Evolutionary conservation across 2,888 invertebrate species (phyloP).

Genomic region (Drosophila imparisetae): DNA sequence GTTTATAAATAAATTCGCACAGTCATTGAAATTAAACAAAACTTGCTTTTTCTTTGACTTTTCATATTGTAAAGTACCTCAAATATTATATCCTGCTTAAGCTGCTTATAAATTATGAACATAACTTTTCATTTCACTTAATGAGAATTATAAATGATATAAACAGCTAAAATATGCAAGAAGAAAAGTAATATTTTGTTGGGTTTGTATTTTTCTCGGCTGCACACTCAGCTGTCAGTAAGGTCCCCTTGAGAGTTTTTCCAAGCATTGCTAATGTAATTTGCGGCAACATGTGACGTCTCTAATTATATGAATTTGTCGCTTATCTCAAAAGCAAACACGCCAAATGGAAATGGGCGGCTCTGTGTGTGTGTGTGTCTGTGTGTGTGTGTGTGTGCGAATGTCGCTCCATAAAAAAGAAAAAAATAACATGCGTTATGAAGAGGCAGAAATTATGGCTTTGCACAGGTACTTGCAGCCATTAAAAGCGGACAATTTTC

Average conservation of each 20-base stretch:
- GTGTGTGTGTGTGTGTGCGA: slow-evolving; percentile 39
- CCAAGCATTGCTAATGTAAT: slow-evolving; percentile 57
- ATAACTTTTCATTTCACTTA: neutral
- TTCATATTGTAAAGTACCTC: neutral
- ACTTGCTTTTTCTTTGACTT: neutral
- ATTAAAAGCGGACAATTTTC: slow-evolving; percentile 58
- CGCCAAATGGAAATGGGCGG: slow-evolving; percentile 71
- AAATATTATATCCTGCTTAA: neutral
- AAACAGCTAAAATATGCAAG: neutral
- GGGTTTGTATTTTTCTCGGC: neutral
- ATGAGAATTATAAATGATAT: neutral
- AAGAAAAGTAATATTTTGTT: neutral
- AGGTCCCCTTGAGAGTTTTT: slow-evolving; percentile 8
- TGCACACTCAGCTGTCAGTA: neutral
- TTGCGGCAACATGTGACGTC: slow-evolving; percentile 69
- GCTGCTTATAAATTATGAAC: neutral
- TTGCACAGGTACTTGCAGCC: slow-evolving; percentile 7
- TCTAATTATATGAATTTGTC: slow-evolving; percentile 77
- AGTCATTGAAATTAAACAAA: neutral
- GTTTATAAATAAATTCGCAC: neutral
- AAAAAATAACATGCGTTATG: slow-evolving; percentile 32
- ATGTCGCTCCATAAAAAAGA: slow-evolving; percentile 44
- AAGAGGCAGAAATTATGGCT: slow-evolving; percentile 32
- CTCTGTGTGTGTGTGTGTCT: slow-evolving; percentile 46
- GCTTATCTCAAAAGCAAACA: slow-evolving; percentile 75